A percentile compares a stretch with the other conserved stretches of the same genome.
These are phyloP conservation scores for Rhodeus uyekii DNA, from an alignment of 2,797 vertebrate species.

Conservation along the genomic window DNA sequence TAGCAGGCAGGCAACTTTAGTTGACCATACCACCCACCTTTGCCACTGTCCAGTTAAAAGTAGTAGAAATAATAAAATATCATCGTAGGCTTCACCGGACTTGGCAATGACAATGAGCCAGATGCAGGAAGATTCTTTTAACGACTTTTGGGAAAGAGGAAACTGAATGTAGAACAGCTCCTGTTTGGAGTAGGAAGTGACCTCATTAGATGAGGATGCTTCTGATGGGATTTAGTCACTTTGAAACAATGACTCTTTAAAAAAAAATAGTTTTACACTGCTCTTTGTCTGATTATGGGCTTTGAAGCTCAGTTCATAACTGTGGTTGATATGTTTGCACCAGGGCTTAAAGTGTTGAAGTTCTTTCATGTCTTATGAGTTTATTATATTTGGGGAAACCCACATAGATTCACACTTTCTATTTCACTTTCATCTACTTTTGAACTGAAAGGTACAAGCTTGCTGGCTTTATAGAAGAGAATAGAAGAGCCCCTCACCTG, in stretches of 20 bases:
- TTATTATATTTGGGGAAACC: neutral
- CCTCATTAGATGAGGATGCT: neutral
- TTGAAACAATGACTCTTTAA: too few relatives aligned
- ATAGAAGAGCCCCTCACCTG: neutral
- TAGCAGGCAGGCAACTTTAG: neutral
- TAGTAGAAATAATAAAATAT: neutral
- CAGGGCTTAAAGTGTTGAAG: neutral
- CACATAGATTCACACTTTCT: neutral
- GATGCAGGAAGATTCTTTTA: slow-evolving; percentile 13
- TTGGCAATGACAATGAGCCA: neutral
- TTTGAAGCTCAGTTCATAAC: slow-evolving; percentile 2
- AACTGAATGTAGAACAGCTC: neutral
- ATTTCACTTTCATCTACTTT: neutral
- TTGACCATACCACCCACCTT: neutral
- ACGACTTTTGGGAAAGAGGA: neutral
- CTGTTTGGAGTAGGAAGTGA: slow-evolving; percentile 19
- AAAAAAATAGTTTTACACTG: too few relatives aligned
- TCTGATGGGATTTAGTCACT: slow-evolving; percentile 7
- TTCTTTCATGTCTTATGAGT: neutral
- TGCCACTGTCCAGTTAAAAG: neutral
- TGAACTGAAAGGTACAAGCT: neutral
- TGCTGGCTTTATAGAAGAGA: neutral
- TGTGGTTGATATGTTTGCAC: neutral
- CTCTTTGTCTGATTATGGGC: slow-evolving; percentile 1
- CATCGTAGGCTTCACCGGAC: neutral